phyloP scores from a whole-genome alignment of 2,113 vertebrate genomes.

The Sardina pilchardus region DNA sequence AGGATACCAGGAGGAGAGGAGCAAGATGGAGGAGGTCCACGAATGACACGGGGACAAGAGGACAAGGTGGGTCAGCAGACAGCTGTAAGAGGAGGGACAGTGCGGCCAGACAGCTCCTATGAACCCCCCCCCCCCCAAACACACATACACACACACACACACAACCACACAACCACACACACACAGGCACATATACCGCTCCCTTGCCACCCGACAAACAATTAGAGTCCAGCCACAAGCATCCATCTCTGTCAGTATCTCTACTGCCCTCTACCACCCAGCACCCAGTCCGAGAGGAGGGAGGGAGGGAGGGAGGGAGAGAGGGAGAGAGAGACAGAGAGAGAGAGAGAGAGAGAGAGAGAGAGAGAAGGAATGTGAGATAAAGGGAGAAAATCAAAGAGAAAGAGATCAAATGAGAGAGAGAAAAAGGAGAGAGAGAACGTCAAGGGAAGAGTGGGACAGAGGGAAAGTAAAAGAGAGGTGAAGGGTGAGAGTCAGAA shows the following conservation, averaged over 20 bases:
- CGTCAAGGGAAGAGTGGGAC: constrained; percentile 10
- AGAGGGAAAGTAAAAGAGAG: constrained; percentile 5
- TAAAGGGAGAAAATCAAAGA: neutral
- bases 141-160: neutral
- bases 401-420: constrained; percentile 18
- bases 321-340: constrained; percentile 19
- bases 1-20: neutral
- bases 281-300: too few relatives aligned
- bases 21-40: neutral
- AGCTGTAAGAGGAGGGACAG: constrained; percentile 30
- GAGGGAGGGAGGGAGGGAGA: constrained; percentile 27
- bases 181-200: neutral
- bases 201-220: constrained; percentile 34
- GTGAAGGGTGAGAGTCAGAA: too few relatives aligned
- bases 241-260: constrained; percentile 45
- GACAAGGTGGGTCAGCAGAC: neutral
- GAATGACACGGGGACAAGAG: neutral
- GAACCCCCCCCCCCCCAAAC: neutral
- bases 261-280: constrained; percentile 16
- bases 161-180: neutral
- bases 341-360: neutral
- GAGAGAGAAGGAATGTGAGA: neutral
- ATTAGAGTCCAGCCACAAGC: constrained; percentile 42
- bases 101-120: constrained; percentile 25
- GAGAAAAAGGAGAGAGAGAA: neutral